These are phyloP conservation scores for Cynodonichthys magdalenae DNA, from an alignment of 2,797 vertebrate genomes.

Conservation along the genomic window DNA sequence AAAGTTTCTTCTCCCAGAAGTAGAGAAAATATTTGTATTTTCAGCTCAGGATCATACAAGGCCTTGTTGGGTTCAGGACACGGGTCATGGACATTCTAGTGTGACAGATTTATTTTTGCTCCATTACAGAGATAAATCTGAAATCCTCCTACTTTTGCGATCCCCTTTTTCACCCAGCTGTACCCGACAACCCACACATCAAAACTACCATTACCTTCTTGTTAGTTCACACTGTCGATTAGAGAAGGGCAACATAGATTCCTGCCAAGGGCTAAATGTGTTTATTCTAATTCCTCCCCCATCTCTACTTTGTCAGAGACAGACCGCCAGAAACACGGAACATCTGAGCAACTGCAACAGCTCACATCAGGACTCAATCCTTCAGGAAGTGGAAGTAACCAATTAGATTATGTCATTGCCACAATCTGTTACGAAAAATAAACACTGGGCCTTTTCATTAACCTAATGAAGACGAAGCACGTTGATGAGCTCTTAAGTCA, in stretches of 20 bases:
- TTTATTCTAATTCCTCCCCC: constrained; percentile 79
- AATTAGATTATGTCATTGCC: constrained; percentile 84
- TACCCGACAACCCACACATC: constrained; percentile 72
- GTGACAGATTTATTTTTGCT: constrained; percentile 76
- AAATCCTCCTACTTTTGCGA: constrained; percentile 58
- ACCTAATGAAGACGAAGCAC: constrained; percentile 86
- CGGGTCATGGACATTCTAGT: constrained; percentile 72
- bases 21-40: constrained; percentile 41
- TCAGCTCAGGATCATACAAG: constrained; percentile 60
- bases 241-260: constrained; percentile 78
- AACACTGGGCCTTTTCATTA: constrained; percentile 87
- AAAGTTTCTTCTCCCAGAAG: neutral
- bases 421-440: constrained; percentile 85
- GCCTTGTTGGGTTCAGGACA: constrained; percentile 64
- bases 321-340: constrained; percentile 68
- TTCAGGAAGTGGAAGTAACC: constrained; percentile 83
- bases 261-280: constrained; percentile 79
- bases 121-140: constrained; percentile 77
- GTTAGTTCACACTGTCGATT: constrained; percentile 81
- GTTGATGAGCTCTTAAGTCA: constrained; percentile 86
- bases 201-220: constrained; percentile 77
- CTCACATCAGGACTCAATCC: constrained; percentile 77
- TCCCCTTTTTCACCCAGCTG: constrained; percentile 53
- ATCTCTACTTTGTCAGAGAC: constrained; percentile 70
- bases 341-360: constrained; percentile 68